phyloP scores from a whole-genome alignment of 2,113 vertebrate species.

The Merops nubicus region DNA sequence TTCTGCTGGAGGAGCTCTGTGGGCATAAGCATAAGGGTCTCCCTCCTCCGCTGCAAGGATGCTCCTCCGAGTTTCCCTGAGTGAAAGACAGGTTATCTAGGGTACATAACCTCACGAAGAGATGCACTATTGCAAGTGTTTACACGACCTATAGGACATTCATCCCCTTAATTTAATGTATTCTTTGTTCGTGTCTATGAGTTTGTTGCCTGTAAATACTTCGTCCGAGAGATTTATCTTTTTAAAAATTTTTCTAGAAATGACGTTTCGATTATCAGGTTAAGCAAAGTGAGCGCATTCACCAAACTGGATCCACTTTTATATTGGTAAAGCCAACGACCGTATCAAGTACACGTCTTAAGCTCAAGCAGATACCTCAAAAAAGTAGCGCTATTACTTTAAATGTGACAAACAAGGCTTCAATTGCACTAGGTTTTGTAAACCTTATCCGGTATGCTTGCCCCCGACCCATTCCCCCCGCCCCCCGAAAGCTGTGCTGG shows the following conservation, averaged over 20 bases:
- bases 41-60: not conserved
- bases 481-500: not conserved
- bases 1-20: conserved; percentile 15
- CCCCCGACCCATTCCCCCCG: not conserved
- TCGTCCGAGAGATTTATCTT: conserved; percentile 84
- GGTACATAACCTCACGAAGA: conserved; percentile 62
- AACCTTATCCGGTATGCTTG: conserved; percentile 54
- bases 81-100: conserved; percentile 35
- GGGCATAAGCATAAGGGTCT: not conserved
- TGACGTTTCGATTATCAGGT: conserved; percentile 70
- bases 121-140: conserved; percentile 81
- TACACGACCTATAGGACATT: conserved; percentile 74
- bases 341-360: not conserved
- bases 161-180: conserved; percentile 80
- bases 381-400: conserved; percentile 54
- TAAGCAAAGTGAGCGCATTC: conserved; percentile 73
- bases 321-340: conserved; percentile 44
- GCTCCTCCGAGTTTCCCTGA: not conserved
- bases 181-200: conserved; percentile 70
- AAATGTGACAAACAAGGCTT: conserved; percentile 58
- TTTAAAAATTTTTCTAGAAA: conserved; percentile 84
- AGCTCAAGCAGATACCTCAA: conserved; percentile 71
- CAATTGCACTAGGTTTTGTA: conserved; percentile 74
- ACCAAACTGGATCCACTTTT: conserved; percentile 73
- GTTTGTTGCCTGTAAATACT: conserved; percentile 83